These are phyloP conservation scores for Eciton burchellii DNA, from an alignment of 1,140 invertebrate genomes.

Conservation along the genomic window DNA sequence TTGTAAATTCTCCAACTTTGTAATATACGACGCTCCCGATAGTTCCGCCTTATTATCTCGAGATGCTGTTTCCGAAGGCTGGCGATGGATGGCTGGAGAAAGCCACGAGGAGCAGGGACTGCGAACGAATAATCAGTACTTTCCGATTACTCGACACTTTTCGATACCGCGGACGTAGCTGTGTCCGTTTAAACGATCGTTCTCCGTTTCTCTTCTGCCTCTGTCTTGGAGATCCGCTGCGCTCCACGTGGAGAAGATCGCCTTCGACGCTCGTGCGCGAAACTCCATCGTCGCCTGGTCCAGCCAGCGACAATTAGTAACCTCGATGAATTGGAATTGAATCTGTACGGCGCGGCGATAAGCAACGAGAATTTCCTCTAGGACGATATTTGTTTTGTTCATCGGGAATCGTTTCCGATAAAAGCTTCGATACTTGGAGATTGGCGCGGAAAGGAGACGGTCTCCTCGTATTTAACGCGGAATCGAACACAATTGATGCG, in stretches of 20 bases:
- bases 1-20: slow-evolving; percentile 61
- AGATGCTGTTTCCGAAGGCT: neutral
- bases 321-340: slow-evolving; percentile 42
- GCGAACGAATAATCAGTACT: too few relatives aligned
- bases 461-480: too few relatives aligned
- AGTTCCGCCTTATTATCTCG: neutral
- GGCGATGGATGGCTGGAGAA: too few relatives aligned
- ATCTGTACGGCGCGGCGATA: slow-evolving; percentile 24
- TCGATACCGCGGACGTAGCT: neutral
- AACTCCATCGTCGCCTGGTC: slow-evolving; percentile 38
- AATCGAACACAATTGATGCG: too few relatives aligned
- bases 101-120: too few relatives aligned
- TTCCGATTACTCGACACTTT: neutral
- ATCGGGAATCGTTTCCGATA: neutral
- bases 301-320: slow-evolving; percentile 47
- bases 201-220: neutral
- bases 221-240: neutral
- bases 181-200: neutral
- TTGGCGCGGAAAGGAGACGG: too few relatives aligned
- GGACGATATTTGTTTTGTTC: slow-evolving; percentile 10
- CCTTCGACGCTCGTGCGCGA: neutral
- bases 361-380: slow-evolving; percentile 22
- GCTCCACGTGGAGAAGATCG: neutral
- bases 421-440: too few relatives aligned
- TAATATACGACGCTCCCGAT: neutral